Evolutionary conservation across 2,888 invertebrate genomes (phyloP).

Genomic region (Thecocarcelia acutangulata): DNA sequence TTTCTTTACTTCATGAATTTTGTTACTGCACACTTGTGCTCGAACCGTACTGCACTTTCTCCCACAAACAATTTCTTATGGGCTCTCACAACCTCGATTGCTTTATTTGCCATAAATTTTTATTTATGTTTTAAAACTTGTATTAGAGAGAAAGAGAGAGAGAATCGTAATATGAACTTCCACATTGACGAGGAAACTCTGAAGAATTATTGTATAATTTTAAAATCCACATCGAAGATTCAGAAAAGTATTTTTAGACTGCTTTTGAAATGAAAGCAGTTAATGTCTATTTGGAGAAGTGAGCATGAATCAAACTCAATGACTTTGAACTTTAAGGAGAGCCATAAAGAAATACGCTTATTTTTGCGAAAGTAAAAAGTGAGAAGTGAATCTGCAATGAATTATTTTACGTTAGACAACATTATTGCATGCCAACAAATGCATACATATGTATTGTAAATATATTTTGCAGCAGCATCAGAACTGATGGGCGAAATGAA

Average conservation of each 20-base stretch:
- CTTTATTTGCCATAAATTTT: slow-evolving; percentile 61
- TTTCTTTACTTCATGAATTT: slow-evolving; percentile 39
- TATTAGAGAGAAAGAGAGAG: slow-evolving; percentile 42
- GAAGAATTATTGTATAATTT: too few relatives aligned
- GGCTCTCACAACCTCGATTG: slow-evolving; percentile 42
- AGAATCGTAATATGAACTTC: background rate
- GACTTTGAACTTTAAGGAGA: too few relatives aligned
- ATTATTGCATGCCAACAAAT: too few relatives aligned
- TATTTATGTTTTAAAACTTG: slow-evolving; percentile 59
- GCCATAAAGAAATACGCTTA: too few relatives aligned
- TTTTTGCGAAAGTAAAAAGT: too few relatives aligned
- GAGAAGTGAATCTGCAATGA: too few relatives aligned
- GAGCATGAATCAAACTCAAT: too few relatives aligned
- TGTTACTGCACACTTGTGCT: slow-evolving; percentile 35
- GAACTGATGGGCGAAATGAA: background rate
- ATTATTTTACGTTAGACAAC: too few relatives aligned
- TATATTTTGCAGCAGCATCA: background rate
- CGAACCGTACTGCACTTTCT: background rate
- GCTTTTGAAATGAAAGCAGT: background rate
- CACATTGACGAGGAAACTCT: background rate
- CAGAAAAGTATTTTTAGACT: background rate
- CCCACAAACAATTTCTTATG: slow-evolving; percentile 13
- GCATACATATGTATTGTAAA: too few relatives aligned
- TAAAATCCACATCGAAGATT: background rate
- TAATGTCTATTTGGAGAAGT: too few relatives aligned